A percentile compares a stretch with the other conserved stretches of the same genome.
Conservation (phyloP, 1,140 invertebrate genomes). For the Caenorhabditis brenneri region DNA sequence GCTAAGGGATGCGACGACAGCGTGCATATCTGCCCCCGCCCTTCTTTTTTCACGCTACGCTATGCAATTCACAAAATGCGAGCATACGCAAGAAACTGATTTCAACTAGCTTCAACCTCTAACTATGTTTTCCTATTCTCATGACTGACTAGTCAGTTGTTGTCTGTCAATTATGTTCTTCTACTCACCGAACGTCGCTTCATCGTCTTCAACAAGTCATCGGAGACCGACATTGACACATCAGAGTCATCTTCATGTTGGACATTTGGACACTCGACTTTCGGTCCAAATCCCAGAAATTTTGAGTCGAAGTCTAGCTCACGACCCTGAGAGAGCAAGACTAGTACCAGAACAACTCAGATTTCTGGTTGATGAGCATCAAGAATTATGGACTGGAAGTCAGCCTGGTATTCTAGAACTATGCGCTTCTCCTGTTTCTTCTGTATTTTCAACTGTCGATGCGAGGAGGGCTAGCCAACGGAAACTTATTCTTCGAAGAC, state of each 20-base stretch:
- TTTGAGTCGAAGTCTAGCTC: slow-evolving; percentile 15
- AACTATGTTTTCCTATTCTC: slow-evolving; percentile 6
- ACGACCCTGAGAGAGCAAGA: not conserved
- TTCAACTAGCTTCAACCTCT: slow-evolving; percentile 39
- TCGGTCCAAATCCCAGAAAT: slow-evolving; percentile 56
- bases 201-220: slow-evolving; percentile 25
- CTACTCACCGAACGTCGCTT: slow-evolving; percentile 59
- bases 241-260: slow-evolving; percentile 53
- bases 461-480: slow-evolving; percentile 47
- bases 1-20: slow-evolving; percentile 22
- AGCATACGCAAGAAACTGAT: slow-evolving; percentile 36
- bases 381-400: not conserved
- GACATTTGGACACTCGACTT: slow-evolving; percentile 50
- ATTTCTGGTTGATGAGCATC: slow-evolving; percentile 5
- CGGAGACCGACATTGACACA: slow-evolving; percentile 56
- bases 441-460: slow-evolving; percentile 53
- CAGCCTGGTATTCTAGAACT: slow-evolving; percentile 37
- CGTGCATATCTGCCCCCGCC: slow-evolving; percentile 38
- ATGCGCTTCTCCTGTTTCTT: slow-evolving; percentile 51
- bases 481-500: slow-evolving; percentile 61
- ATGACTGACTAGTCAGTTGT: slow-evolving; percentile 2
- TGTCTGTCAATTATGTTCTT: slow-evolving; percentile 57
- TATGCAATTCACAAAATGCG: slow-evolving; percentile 37
- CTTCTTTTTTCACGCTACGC: slow-evolving; percentile 32
- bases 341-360: not conserved